Evolutionary conservation across 2,113 vertebrate genomes (phyloP).

Genomic region (Tyrannus savana): DNA sequence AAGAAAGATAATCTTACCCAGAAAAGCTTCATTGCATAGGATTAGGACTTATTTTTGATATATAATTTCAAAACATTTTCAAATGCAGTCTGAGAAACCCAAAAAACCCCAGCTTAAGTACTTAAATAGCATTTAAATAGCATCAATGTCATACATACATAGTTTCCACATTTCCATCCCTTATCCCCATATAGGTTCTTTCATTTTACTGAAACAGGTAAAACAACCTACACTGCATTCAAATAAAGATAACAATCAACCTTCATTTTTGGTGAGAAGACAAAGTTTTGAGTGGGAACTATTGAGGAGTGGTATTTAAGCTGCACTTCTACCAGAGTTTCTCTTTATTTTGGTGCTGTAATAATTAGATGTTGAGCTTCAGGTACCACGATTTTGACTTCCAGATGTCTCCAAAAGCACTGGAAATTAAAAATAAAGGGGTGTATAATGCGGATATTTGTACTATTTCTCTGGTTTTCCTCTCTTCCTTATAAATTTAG

Average conservation of each 20-base stretch:
- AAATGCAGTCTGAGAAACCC: neutral
- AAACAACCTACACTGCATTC: neutral
- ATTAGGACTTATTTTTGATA: neutral
- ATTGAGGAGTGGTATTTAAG: neutral
- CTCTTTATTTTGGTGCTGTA: neutral
- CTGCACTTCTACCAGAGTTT: neutral
- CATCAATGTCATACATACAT: neutral
- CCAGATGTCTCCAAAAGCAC: neutral
- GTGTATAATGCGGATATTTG: neutral
- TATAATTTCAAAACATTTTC: neutral
- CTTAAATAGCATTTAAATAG: neutral
- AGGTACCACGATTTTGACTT: neutral
- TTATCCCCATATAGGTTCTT: neutral
- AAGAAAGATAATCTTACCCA: neutral
- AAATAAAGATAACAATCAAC: neutral
- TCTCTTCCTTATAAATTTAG: neutral
- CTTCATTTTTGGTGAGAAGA: neutral
- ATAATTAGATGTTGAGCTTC: neutral
- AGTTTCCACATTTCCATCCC: neutral
- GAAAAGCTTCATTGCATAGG: neutral
- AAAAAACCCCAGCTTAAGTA: neutral
- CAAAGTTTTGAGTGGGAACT: neutral
- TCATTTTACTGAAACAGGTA: neutral
- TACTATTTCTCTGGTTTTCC: neutral
- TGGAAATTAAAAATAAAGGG: neutral